Evolutionary conservation across 2,888 invertebrate genomes (phyloP).

Genomic region (Petrolisthes manimaculis): DNA sequence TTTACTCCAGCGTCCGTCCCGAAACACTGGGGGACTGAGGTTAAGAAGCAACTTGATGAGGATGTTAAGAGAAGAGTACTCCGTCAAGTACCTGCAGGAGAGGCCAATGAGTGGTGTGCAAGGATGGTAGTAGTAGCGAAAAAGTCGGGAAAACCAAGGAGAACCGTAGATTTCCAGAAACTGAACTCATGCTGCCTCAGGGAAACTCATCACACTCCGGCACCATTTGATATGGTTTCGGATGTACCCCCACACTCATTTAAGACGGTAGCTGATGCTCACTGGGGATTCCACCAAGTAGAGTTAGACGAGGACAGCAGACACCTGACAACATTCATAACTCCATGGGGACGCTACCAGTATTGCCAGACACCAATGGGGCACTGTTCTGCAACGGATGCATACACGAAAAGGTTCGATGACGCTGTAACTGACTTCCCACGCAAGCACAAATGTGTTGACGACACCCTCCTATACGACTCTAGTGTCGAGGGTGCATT

Average conservation of each 20-base stretch:
- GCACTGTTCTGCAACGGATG: slow-evolving; percentile 9
- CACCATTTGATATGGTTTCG: too few species aligned
- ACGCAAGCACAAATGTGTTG: slow-evolving; percentile 9
- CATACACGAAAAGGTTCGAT: slow-evolving; percentile 1
- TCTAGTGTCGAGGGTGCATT: slow-evolving; percentile 10
- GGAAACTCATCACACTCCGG: too few species aligned
- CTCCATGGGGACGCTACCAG: slow-evolving; percentile 11
- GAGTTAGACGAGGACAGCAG: slow-evolving; percentile 7
- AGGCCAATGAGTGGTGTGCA: too few species aligned
- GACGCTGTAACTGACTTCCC: not conserved
- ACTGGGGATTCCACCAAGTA: slow-evolving; percentile 6
- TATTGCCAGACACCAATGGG: slow-evolving; percentile 14
- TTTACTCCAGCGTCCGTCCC: too few species aligned
- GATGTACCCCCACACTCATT: not conserved
- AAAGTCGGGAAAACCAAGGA: too few species aligned
- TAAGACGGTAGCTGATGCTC: not conserved
- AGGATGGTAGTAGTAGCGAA: too few species aligned
- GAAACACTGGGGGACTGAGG: too few species aligned
- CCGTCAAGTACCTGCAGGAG: too few species aligned
- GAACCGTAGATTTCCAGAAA: too few species aligned
- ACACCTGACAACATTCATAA: slow-evolving; percentile 13
- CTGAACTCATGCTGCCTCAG: too few species aligned
- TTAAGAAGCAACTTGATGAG: too few species aligned
- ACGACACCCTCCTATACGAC: slow-evolving; percentile 3
- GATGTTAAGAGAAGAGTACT: too few species aligned